Evolutionary conservation across 2,113 vertebrate species (phyloP).

Genomic region (Silurus meridionalis): DNA sequence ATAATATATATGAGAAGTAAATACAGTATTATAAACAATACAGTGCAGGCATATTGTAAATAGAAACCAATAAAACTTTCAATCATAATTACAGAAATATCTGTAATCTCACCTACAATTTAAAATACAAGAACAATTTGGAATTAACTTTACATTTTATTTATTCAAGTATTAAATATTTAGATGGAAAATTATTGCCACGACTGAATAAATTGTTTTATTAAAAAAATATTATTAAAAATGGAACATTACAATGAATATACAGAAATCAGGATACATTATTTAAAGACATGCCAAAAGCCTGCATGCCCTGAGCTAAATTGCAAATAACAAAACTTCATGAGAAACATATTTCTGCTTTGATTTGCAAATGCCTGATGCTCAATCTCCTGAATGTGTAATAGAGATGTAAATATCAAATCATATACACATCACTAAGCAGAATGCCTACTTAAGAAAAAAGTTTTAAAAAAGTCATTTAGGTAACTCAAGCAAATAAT

Average conservation of each 20-base stretch:
- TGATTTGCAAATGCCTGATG: slow-evolving; percentile 32
- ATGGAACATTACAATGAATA: background rate
- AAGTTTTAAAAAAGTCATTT: slow-evolving; percentile 23
- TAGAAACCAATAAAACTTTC: background rate
- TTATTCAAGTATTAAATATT: slow-evolving; percentile 46
- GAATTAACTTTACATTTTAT: slow-evolving; percentile 42
- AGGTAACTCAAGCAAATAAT: background rate
- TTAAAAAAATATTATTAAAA: slow-evolving; percentile 7
- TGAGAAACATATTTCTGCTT: slow-evolving; percentile 12
- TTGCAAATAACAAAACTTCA: slow-evolving; percentile 36
- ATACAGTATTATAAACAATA: background rate
- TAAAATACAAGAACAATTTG: background rate
- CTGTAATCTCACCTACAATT: background rate
- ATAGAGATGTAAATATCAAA: too few species aligned
- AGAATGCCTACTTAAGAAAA: background rate
- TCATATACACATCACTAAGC: background rate
- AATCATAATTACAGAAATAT: too few species aligned
- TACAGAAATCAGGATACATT: slow-evolving; percentile 44
- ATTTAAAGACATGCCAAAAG: slow-evolving; percentile 41
- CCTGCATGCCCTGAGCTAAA: slow-evolving; percentile 36
- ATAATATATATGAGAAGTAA: too few species aligned
- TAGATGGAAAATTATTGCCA: slow-evolving; percentile 50
- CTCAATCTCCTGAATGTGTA: background rate
- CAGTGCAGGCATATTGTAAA: background rate
- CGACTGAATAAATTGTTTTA: slow-evolving; percentile 37